phyloP scores from a whole-genome alignment of 2,888 invertebrate species.

The Scaptomyza caliginosa region DNA sequence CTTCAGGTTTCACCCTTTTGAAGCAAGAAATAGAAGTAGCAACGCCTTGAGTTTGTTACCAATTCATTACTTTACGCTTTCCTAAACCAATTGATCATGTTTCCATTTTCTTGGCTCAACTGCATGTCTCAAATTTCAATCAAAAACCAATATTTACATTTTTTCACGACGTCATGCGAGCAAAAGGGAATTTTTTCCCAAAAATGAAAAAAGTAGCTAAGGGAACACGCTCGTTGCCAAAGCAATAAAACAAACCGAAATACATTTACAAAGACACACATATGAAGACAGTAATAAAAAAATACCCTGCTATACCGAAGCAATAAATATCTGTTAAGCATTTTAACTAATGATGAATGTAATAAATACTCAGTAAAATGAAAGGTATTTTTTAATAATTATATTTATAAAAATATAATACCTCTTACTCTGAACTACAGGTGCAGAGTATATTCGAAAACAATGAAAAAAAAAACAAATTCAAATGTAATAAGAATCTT shows the following conservation, averaged over 20 bases:
- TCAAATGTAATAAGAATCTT: slow-evolving; percentile 25
- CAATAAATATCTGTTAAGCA: too few relatives aligned
- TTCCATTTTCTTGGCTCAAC: slow-evolving; percentile 3
- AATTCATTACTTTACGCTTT: slow-evolving; percentile 5
- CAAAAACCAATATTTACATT: slow-evolving; percentile 59
- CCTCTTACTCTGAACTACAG: too few relatives aligned
- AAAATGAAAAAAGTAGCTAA: background rate
- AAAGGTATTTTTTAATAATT: too few relatives aligned
- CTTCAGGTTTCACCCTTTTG: background rate
- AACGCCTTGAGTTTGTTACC: background rate
- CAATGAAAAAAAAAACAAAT: background rate
- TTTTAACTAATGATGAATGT: too few relatives aligned
- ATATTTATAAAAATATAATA: too few relatives aligned
- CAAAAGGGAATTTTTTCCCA: slow-evolving; percentile 16
- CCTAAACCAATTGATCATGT: slow-evolving; percentile 5
- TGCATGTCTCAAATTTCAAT: slow-evolving; percentile 52
- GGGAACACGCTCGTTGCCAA: slow-evolving; percentile 7
- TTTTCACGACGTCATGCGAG: slow-evolving; percentile 38
- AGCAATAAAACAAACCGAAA: slow-evolving; percentile 7
- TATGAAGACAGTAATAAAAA: background rate
- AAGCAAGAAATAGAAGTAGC: background rate
- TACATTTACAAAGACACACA: slow-evolving; percentile 1
- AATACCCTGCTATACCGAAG: too few relatives aligned
- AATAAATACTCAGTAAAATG: too few relatives aligned
- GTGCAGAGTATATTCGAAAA: slow-evolving; percentile 3